Percentiles rank a stretch among this genome's conserved stretches.
These are phyloP conservation scores for Rhagonycha fulva DNA, from an alignment of 2,888 invertebrate species.

Conservation along the genomic window DNA sequence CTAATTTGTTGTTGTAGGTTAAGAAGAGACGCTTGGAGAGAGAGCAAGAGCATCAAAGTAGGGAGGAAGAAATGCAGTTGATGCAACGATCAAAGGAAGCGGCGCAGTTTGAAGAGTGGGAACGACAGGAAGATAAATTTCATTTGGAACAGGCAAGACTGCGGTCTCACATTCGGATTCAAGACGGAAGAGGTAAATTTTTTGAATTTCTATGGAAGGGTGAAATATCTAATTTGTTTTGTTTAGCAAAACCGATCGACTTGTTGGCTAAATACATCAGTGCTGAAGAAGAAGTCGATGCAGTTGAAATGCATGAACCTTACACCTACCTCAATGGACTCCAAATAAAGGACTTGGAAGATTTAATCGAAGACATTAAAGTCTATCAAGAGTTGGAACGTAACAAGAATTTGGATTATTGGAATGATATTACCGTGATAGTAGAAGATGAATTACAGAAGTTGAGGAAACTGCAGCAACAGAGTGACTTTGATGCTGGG, in stretches of 20 bases:
- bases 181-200: slow-evolving; percentile 80
- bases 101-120: slow-evolving; percentile 91
- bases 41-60: slow-evolving; percentile 81
- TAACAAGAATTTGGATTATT: slow-evolving; percentile 86
- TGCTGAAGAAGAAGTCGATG: slow-evolving; percentile 85
- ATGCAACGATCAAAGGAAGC: slow-evolving; percentile 89
- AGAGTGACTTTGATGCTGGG: slow-evolving; percentile 63
- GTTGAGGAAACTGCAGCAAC: slow-evolving; percentile 73
- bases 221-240: background rate
- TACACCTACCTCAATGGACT: slow-evolving; percentile 93
- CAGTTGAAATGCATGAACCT: slow-evolving; percentile 98
- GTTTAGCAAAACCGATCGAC: slow-evolving; percentile 92
- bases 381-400: slow-evolving; percentile 92
- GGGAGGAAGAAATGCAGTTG: slow-evolving; percentile 82
- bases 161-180: slow-evolving; percentile 92
- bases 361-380: slow-evolving; percentile 94
- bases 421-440: slow-evolving; percentile 95
- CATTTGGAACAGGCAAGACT: slow-evolving; percentile 95
- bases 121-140: slow-evolving; percentile 95
- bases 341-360: slow-evolving; percentile 89
- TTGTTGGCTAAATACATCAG: slow-evolving; percentile 94
- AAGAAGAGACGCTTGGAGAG: slow-evolving; percentile 89
- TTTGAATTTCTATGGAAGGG: no score
- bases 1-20: slow-evolving; percentile 59
- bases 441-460: slow-evolving; percentile 92